phyloP scores from a whole-genome alignment of 2,888 invertebrate genomes.

The Thymelicus lineola region DNA sequence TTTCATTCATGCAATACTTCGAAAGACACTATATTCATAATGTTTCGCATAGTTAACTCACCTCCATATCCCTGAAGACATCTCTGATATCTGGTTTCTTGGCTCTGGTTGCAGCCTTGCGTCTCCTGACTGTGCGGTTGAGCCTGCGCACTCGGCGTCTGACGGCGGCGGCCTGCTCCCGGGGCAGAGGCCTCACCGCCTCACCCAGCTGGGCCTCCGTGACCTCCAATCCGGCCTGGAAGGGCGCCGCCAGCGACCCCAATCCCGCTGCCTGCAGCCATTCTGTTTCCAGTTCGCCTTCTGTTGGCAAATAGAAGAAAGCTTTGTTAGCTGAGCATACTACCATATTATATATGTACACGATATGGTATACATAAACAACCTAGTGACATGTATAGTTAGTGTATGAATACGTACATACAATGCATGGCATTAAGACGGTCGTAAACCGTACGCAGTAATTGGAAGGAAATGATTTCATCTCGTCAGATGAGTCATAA shows the following conservation, averaged over 20 bases:
- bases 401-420: background rate
- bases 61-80: slow-evolving; percentile 93
- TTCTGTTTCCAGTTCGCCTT: slow-evolving; percentile 91
- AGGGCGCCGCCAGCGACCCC: slow-evolving; percentile 88
- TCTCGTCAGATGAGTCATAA: slow-evolving; percentile 16
- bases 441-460: slow-evolving; percentile 2
- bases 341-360: too few species aligned
- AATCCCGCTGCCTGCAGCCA: slow-evolving; percentile 91
- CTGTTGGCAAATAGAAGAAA: slow-evolving; percentile 66
- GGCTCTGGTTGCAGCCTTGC: slow-evolving; percentile 81
- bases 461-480: slow-evolving; percentile 27
- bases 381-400: too few species aligned
- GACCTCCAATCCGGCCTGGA: slow-evolving; percentile 88
- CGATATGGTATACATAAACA: too few species aligned
- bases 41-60: slow-evolving; percentile 59
- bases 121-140: slow-evolving; percentile 90
- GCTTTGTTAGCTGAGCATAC: background rate
- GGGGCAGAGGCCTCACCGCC: slow-evolving; percentile 86
- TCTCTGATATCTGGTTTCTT: slow-evolving; percentile 93
- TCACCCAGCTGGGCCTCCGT: slow-evolving; percentile 87
- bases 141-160: slow-evolving; percentile 90
- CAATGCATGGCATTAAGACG: background rate
- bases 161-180: slow-evolving; percentile 92
- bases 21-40: too few species aligned
- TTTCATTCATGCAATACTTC: too few species aligned